Conservation (phyloP, 1,140 invertebrate species). For the Macrobrachium nipponense region DNA sequence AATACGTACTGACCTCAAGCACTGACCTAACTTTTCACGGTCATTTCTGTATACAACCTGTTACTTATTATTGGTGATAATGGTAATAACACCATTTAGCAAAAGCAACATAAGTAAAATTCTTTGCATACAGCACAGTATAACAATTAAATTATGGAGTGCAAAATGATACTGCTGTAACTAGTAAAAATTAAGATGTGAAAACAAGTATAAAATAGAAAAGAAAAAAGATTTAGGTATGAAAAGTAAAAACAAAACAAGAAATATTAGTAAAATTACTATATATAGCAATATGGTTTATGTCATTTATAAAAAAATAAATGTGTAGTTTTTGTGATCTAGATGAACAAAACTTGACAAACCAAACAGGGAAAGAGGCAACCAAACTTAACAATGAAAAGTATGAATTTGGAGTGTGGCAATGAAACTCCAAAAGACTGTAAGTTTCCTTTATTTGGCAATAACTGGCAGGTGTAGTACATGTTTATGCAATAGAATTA, state of each 20-base stretch:
- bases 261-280: background rate
- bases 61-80: too few species aligned
- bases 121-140: too few species aligned
- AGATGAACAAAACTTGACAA: conserved; percentile 65
- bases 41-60: too few species aligned
- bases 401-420: conserved; percentile 63
- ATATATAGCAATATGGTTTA: conserved; percentile 22
- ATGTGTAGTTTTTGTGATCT: conserved; percentile 23
- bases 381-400: conserved; percentile 70
- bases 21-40: too few species aligned
- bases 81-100: too few species aligned
- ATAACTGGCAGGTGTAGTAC: conserved; percentile 52
- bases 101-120: too few species aligned
- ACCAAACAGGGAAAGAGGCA: conserved; percentile 64
- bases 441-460: conserved; percentile 58
- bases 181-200: too few species aligned
- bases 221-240: too few species aligned
- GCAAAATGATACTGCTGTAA: too few species aligned
- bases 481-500: conserved; percentile 48
- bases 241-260: conserved; percentile 14
- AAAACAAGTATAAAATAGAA: too few species aligned
- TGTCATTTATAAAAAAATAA: background rate
- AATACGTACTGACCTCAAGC: too few species aligned
- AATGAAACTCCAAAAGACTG: conserved; percentile 54
- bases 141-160: too few species aligned